Conservation (phyloP, 2,888 invertebrate species). For the Torymus auratus region DNA sequence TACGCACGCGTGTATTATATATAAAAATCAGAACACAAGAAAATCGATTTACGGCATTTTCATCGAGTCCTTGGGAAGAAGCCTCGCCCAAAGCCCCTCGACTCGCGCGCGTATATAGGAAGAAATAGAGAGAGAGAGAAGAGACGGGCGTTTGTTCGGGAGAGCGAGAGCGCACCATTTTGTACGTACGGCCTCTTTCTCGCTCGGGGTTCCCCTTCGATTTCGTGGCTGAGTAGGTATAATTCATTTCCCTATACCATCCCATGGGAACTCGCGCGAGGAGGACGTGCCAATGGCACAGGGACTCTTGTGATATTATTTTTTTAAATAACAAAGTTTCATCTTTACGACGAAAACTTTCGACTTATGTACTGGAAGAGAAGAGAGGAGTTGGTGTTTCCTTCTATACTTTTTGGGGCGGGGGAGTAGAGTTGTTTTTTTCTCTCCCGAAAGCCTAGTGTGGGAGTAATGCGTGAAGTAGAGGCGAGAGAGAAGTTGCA, state of each 20-base stretch:
- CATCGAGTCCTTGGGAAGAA: slow-evolving; percentile 22
- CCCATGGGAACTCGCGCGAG: slow-evolving; percentile 62
- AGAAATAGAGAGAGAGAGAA: slow-evolving; percentile 25
- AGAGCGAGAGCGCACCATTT: slow-evolving; percentile 66
- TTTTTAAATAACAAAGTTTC: slow-evolving; percentile 50
- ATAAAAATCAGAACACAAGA: slow-evolving; percentile 22
- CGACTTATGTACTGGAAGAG: background rate
- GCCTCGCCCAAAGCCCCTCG: slow-evolving; percentile 8
- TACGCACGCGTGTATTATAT: too few species aligned
- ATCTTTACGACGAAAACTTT: slow-evolving; percentile 42
- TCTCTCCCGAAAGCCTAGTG: too few species aligned
- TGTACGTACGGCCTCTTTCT: slow-evolving; percentile 62
- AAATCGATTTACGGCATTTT: slow-evolving; percentile 38
- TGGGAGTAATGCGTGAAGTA: too few species aligned
- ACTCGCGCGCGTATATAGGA: background rate
- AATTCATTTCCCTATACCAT: slow-evolving; percentile 69
- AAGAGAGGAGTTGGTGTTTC: background rate
- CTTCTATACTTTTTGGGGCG: too few species aligned
- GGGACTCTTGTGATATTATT: slow-evolving; percentile 44
- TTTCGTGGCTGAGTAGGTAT: slow-evolving; percentile 64
- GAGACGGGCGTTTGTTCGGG: slow-evolving; percentile 62
- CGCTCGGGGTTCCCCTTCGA: slow-evolving; percentile 61
- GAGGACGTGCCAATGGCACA: slow-evolving; percentile 57
- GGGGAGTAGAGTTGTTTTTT: too few species aligned
- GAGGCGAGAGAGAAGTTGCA: background rate